Percentiles rank a stretch among this genome's conserved stretches.
phyloP scores from a whole-genome alignment of 1,140 invertebrate species.

The Heterodera schachtii region DNA sequence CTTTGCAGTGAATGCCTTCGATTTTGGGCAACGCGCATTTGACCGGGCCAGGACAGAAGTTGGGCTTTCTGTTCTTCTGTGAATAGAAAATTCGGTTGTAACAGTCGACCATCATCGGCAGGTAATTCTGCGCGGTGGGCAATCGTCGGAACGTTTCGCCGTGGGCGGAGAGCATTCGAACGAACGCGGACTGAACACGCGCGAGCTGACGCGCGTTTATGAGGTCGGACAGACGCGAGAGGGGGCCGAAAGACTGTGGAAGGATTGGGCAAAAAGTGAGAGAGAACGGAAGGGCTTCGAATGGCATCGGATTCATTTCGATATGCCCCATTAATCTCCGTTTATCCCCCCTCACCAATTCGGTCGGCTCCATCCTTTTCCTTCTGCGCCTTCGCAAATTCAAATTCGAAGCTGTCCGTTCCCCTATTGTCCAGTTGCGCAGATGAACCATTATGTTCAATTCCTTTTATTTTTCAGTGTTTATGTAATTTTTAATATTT shows the following conservation, averaged over 20 bases:
- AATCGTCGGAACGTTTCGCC: conserved; percentile 39
- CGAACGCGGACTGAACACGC: conserved; percentile 36
- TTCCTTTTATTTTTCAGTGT: too few relatives aligned
- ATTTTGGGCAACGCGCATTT: conserved; percentile 40
- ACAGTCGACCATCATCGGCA: conserved; percentile 54
- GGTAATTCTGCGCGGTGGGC: conserved; percentile 44
- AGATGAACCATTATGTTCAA: conserved; percentile 53
- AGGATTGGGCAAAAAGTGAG: too few relatives aligned
- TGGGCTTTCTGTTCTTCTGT: conserved; percentile 33
- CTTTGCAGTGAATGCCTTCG: conserved; percentile 40
- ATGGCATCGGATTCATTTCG: too few relatives aligned
- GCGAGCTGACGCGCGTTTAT: conserved; percentile 19
- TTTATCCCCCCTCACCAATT: not conserved
- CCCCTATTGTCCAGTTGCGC: conserved; percentile 48
- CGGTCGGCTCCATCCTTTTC: not conserved
- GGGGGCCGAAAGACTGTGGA: conserved; percentile 16
- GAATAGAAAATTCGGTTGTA: conserved; percentile 60
- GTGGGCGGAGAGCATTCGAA: conserved; percentile 36
- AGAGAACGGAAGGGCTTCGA: too few relatives aligned
- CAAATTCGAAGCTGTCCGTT: not conserved
- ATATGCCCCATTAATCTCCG: not conserved
- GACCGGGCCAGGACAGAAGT: conserved; percentile 48
- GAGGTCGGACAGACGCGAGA: conserved; percentile 28
- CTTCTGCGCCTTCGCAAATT: not conserved
- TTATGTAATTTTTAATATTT: too few relatives aligned